Percentiles rank a stretch among this genome's conserved stretches.
Evolutionary conservation across 2,888 invertebrate genomes (phyloP).

Genomic region (Adelphocoris suturalis): DNA sequence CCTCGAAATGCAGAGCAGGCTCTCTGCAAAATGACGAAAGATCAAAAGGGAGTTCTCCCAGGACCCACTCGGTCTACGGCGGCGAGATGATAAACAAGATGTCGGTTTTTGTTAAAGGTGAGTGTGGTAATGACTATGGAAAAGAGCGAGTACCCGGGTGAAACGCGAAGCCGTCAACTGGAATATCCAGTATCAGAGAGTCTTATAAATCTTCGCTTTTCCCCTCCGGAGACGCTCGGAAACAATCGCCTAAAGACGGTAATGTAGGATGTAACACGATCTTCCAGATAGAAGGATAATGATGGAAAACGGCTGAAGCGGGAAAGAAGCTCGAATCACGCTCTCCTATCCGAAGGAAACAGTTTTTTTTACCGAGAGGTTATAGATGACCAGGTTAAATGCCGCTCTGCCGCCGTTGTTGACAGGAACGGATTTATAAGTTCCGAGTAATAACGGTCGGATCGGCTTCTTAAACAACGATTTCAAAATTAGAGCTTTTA

Average conservation of each 20-base stretch:
- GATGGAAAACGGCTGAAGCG: not conserved
- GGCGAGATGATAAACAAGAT: not conserved
- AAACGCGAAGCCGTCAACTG: constrained; percentile 6
- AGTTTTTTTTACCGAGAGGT: too few species aligned
- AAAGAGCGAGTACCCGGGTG: not conserved
- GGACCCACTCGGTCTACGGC: too few species aligned
- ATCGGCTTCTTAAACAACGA: too few species aligned
- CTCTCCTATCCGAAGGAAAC: not conserved
- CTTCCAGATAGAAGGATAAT: not conserved
- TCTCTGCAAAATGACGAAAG: not conserved
- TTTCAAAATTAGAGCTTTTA: too few species aligned
- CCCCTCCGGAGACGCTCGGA: not conserved
- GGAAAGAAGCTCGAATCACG: not conserved
- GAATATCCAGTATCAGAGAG: constrained; percentile 14
- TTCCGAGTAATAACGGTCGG: too few species aligned
- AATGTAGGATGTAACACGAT: constrained; percentile 1
- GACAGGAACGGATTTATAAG: too few species aligned
- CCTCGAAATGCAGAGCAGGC: too few species aligned
- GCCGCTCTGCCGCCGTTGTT: too few species aligned
- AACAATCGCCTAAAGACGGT: not conserved
- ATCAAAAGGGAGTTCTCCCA: not conserved
- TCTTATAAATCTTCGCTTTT: not conserved
- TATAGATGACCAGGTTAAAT: too few species aligned
- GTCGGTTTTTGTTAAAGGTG: constrained; percentile 12
- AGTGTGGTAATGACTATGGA: not conserved